Evolutionary conservation across 2,888 invertebrate genomes (phyloP).

Genomic region (Linyphia triangularis): DNA sequence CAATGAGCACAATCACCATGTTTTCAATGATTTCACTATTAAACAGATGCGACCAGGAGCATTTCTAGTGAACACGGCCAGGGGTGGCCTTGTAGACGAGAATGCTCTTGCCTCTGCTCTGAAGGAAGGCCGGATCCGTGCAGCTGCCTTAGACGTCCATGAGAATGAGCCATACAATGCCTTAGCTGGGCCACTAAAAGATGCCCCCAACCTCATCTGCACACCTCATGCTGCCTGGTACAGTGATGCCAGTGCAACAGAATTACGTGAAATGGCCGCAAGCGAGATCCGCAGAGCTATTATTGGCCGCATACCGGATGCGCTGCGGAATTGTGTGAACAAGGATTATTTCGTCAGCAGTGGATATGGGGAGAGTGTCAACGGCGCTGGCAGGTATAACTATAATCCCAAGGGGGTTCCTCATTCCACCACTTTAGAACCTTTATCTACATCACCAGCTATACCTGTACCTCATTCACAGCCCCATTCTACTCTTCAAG

Average conservation of each 20-base stretch:
- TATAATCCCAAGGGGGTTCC: conserved; percentile 77
- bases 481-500: conserved; percentile 82
- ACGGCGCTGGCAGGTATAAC: conserved; percentile 76
- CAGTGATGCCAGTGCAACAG: conserved; percentile 98
- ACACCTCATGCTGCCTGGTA: conserved; percentile 99
- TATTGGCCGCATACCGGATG: conserved; percentile 98
- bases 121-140: conserved; percentile 98
- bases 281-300: conserved; percentile 98
- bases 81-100: conserved; percentile 98
- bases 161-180: conserved; percentile 99
- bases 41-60: conserved; percentile 99
- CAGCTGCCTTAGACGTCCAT: conserved; percentile 98
- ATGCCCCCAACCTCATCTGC: conserved; percentile 97
- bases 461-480: conserved; percentile 68
- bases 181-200: conserved; percentile 89
- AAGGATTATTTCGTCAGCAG: conserved; percentile 87
- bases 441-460: conserved; percentile 82
- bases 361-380: conserved; percentile 44
- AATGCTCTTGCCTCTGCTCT: conserved; percentile 96
- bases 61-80: conserved; percentile 99
- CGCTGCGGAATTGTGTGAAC: conserved; percentile 99
- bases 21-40: conserved; percentile 99
- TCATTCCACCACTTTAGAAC: conserved; percentile 77
- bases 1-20: conserved; percentile 99
- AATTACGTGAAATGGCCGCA: conserved; percentile 98